Conservation (phyloP, 2,888 invertebrate species). For the Andrena fulva region DNA sequence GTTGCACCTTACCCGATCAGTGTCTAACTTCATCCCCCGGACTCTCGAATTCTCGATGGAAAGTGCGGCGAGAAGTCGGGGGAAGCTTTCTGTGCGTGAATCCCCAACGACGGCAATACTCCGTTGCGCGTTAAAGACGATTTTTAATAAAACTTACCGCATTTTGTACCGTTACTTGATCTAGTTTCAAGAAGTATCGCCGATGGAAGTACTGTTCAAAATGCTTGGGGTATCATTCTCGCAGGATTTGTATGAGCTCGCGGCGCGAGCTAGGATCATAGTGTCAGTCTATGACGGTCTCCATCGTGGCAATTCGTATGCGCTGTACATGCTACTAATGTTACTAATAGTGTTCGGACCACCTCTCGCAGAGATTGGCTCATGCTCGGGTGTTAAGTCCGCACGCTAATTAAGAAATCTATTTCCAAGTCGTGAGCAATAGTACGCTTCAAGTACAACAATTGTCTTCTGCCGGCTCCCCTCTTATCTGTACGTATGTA, state of each 20-base stretch:
- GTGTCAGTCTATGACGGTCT: slow-evolving; percentile 41
- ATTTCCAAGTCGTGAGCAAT: slow-evolving; percentile 39
- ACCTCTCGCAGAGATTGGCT: slow-evolving; percentile 36
- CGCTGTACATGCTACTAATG: slow-evolving; percentile 34
- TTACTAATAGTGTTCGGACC: slow-evolving; percentile 36
- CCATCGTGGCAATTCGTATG: slow-evolving; percentile 27
- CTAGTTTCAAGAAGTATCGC: slow-evolving; percentile 24
- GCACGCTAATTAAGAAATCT: slow-evolving; percentile 45
- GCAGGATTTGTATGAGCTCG: slow-evolving; percentile 1
- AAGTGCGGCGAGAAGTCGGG: background rate
- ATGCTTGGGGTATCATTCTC: slow-evolving; percentile 9
- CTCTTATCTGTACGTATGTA: background rate
- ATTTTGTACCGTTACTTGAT: background rate
- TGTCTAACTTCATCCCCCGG: background rate
- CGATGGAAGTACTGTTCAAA: slow-evolving; percentile 44
- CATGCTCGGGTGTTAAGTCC: slow-evolving; percentile 38
- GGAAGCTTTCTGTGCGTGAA: slow-evolving; percentile 35
- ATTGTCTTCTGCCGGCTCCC: slow-evolving; percentile 3
- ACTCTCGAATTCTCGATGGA: background rate
- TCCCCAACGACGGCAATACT: background rate
- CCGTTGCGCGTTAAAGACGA: background rate
- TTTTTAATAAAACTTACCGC: background rate
- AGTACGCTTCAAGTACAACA: slow-evolving; percentile 16
- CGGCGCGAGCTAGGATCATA: slow-evolving; percentile 31
- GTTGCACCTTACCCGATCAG: background rate